phyloP scores from a whole-genome alignment of 2,113 vertebrate genomes.

The Martes martes region DNA sequence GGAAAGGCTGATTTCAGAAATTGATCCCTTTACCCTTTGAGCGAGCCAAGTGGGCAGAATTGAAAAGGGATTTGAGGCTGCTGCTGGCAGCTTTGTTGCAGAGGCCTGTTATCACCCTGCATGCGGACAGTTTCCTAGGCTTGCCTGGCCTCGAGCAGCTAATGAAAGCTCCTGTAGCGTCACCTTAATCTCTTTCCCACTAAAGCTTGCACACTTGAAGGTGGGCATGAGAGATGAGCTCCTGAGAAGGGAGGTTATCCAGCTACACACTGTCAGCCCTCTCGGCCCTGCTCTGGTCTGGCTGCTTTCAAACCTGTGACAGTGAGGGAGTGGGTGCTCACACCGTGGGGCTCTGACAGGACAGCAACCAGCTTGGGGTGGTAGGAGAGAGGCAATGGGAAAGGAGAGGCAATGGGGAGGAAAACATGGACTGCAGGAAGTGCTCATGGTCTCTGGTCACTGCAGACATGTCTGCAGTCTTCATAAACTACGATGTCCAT shows the following conservation, averaged over 20 bases:
- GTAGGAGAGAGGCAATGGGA: not conserved
- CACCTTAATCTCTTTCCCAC: conserved; percentile 69
- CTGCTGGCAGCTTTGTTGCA: conserved; percentile 34
- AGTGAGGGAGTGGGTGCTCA: conserved; percentile 25
- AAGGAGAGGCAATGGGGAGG: not conserved
- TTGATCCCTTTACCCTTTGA: conserved; percentile 34
- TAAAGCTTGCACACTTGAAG: conserved; percentile 36
- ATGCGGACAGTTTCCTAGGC: conserved; percentile 33
- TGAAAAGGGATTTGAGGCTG: conserved; percentile 27
- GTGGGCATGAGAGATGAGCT: conserved; percentile 64
- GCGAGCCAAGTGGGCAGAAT: not conserved
- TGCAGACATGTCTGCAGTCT: no score
- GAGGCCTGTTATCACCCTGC: conserved; percentile 26
- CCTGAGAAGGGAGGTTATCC: conserved; percentile 57
- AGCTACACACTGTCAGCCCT: conserved; percentile 52
- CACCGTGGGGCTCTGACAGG: not conserved
- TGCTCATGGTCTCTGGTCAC: no score
- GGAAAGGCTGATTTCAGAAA: conserved; percentile 44
- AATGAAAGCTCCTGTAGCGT: conserved; percentile 50
- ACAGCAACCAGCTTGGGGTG: not conserved
- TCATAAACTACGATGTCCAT: accelerated
- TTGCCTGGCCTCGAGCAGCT: not conserved
- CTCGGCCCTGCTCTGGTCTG: conserved; percentile 63
- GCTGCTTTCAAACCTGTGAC: conserved; percentile 52
- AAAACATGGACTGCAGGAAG: not conserved